Evolutionary conservation across 1,140 invertebrate species (phyloP), one percentile per base, ranked within the genome.

Genomic region (Drosophila carrolli): DNA sequence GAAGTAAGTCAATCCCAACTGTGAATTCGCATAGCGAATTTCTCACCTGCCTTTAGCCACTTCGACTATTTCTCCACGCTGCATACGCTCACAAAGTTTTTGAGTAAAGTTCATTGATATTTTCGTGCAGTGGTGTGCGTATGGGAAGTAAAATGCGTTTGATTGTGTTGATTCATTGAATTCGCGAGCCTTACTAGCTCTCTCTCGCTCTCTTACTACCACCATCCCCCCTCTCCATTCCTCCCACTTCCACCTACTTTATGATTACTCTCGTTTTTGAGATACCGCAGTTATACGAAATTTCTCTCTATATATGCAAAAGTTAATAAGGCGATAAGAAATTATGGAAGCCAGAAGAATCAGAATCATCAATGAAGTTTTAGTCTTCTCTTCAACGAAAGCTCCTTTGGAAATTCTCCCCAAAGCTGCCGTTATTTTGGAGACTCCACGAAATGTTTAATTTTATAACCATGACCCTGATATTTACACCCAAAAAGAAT

Each of bases 401-500:
- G 66, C 78, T 59, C 40, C 46, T n/a, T 40, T 37, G 16, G n/a
- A 32, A 41, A 32, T 46, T 48, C 65, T 71, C 65, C 43, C 50
- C 44, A 35, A 38, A 58, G 66, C 53, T 48, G n/a, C 66, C 55
- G 65, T 66, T 85, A 48, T 77, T 83, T 88, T 88, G 84, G 84
- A 88, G 84, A 88, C 80, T 84, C 75, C 47, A 46, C 46, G 55
- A 88, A 75, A 89, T 88, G 82, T 86, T 91, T 91, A 91, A 89
- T 86, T 90, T 89, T 91, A 91, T 91, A 91, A 89, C 90, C 90
- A 88, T 91, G 90, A 91, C 90, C 90, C 90, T 91, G 89, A 91
- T 91, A 91, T 90, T 86, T 86, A 71, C 79, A 44, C 54, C 50
- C 46, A 38, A 80, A 78, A 78, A 65, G 35, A 72, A 58, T 38